A percentile compares a stretch with the other conserved stretches of the same genome.
Evolutionary conservation across 2,888 invertebrate species (phyloP).

Genomic region (Crocallis elinguaria): DNA sequence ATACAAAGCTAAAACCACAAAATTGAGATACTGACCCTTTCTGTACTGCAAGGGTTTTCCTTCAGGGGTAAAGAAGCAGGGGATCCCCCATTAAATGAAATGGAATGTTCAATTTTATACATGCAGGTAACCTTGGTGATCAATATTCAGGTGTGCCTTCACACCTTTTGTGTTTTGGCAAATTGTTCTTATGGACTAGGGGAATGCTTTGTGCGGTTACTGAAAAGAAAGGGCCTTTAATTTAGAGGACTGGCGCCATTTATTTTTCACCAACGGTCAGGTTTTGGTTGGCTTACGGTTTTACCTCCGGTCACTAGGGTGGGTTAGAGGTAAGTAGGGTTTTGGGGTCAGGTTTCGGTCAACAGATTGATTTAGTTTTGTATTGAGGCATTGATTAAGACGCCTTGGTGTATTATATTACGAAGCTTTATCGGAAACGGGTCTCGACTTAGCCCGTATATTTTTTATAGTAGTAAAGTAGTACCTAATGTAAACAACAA

Average conservation of each 20-base stretch:
- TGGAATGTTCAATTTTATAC: conserved; percentile 51
- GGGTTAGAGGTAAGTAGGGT: not conserved
- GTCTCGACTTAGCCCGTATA: no score
- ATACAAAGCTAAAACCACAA: not conserved
- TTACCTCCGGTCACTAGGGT: not conserved
- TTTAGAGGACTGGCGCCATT: conserved; percentile 8
- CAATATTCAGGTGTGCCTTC: conserved; percentile 47
- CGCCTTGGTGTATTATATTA: no score
- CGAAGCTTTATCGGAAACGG: no score
- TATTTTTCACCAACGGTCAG: conserved; percentile 19
- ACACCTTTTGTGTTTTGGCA: conserved; percentile 39
- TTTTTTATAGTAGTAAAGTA: no score
- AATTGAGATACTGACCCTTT: conserved; percentile 6
- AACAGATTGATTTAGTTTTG: conserved; percentile 8
- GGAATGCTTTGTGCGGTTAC: conserved; percentile 7
- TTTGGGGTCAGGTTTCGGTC: not conserved
- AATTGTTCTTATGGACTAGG: conserved; percentile 35
- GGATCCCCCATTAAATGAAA: conserved; percentile 46
- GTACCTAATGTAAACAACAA: no score
- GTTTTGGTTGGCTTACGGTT: no score
- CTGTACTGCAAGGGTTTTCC: conserved; percentile 8
- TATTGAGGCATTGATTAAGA: conserved; percentile 1
- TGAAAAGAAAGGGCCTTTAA: conserved; percentile 15
- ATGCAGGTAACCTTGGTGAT: conserved; percentile 47
- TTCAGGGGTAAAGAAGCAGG: conserved; percentile 40